Evolutionary conservation across 1,140 invertebrate species (phyloP), one percentile per base, ranked within the genome.

Genomic region (Meloidogyne floridensis): DNA sequence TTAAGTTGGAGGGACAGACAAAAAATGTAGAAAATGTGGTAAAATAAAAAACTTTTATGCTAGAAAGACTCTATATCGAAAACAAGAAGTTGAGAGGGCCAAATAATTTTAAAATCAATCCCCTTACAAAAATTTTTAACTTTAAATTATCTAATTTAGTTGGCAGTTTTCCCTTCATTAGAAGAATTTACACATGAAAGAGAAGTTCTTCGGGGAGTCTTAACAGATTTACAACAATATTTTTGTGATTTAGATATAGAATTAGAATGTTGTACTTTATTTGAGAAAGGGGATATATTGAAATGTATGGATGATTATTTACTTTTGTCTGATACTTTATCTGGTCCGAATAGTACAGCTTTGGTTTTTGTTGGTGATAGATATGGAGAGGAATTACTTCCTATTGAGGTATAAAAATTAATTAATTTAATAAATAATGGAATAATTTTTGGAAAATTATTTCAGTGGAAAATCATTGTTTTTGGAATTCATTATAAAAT

Each of bases 191-290:
- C 80, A n/a, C 69, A 56, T 18, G 85, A 86, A 76, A 59, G 84
- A 51, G 83, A 86, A 72, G 86, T 86, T 53, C 54, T 86, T 11
- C 78, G 83, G n/a, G 80, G 70, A 54, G 86, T 86, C 8, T 13
- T 86, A 13, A 72, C 77, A 10, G 85, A 86, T 18, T 59, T 86
- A 20, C 85, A 86, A 72, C 86, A 87, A 77, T 83, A 87, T 75
- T 86, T 82, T 65, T 86, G 59, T 72, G 85, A 86, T 54, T 71
- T 75, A 13, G 84, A 87, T 72, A 75, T 87, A 20, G 85, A 86
- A 56, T 47, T 86, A 51, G 85, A 86, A 59, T 85, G 83, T 56
- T 85, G 84, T 70, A 86, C 84, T 8, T 82, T 86, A 47, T 79
- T 84, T 75, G 15, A 77, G 75, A 84, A 82, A 69, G 69, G 73